Base-by-base conservation (phyloP, 2,797 vertebrate species). In the Naso thynnoides region DNA sequence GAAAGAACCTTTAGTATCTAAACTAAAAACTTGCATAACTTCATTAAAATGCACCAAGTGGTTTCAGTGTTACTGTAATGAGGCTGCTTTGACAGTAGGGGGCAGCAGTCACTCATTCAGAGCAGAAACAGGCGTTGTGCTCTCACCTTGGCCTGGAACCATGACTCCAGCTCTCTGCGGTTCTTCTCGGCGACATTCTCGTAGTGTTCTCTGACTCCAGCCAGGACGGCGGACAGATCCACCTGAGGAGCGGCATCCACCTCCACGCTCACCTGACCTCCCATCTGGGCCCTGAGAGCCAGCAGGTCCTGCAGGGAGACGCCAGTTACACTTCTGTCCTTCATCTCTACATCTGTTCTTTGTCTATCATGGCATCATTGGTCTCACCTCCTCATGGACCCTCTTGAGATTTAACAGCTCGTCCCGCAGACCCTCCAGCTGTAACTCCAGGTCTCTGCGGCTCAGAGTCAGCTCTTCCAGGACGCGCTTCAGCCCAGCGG, bases 331-430 rank as follows among this genome's bases (percentile, higher is more conserved):
- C 26, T 5, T 19, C 1, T 5, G 19, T 36, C 10, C 24, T 38
- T 24, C 0, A 6, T 23, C 1, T 19, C 3, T 21, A 2, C 1
- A 1, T 26, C n/a, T n/a, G n/a, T 6, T 31, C 4, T 26, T 21
- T 15, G 4, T 16, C 6, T 27, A 0, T 49, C 6, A 2, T 6
- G 18, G 4, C 14, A 9, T n/a, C 29, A 19, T 16, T 24, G 8
- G 10, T 47, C 65, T 62, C 27, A 96, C 96, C 95, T 97, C 96
- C 83, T 96, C 95, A 0, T 97, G 96, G 83, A 95, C 96, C 92
- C 93, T 96, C 89, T 91, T 94, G 23, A 97, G 90, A 80, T 89
- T 95, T 78, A 94, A 76, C 81, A 96, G 90, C 81, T 97, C 96
- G 67, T 96, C 96, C 54, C 70, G 94, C 83, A 97, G 92, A 0